A percentile compares a stretch with the other conserved stretches of the same genome.
phyloP scores from a whole-genome alignment of 2,797 vertebrate genomes.

The Sebastolobus altivelis region DNA sequence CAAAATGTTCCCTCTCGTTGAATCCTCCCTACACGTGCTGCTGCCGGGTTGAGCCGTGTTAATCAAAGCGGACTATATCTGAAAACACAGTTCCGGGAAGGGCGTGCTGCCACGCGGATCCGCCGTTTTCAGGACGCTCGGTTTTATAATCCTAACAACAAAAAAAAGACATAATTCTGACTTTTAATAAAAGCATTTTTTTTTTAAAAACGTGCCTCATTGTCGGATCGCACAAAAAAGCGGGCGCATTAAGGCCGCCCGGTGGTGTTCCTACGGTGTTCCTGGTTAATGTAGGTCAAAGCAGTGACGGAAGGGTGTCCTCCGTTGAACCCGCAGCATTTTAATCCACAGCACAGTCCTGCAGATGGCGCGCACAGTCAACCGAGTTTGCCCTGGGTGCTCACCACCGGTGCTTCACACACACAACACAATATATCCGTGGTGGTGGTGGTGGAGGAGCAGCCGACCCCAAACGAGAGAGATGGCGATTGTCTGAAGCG shows the following conservation, averaged over 20 bases:
- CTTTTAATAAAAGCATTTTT: slow-evolving; percentile 27
- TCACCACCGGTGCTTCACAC: slow-evolving; percentile 51
- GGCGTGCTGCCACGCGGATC: slow-evolving; percentile 15
- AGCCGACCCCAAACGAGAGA: slow-evolving; percentile 40
- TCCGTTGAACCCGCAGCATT: slow-evolving; percentile 80
- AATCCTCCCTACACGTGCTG: slow-evolving; percentile 61
- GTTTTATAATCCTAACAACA: neutral
- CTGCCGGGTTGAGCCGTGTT: slow-evolving; percentile 45
- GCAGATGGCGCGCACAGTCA: slow-evolving; percentile 81
- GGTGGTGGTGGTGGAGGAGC: slow-evolving; percentile 3
- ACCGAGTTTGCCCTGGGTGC: slow-evolving; percentile 52
- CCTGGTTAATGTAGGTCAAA: slow-evolving; percentile 83
- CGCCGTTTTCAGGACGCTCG: neutral
- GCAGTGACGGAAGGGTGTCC: slow-evolving; percentile 83
- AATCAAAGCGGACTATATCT: slow-evolving; percentile 39
- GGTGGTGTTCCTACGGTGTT: slow-evolving; percentile 58
- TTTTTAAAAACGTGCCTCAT: neutral
- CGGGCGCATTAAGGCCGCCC: slow-evolving; percentile 56
- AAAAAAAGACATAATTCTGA: slow-evolving; percentile 3
- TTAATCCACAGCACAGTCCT: slow-evolving; percentile 70
- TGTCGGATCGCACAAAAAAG: slow-evolving; percentile 5
- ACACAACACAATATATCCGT: slow-evolving; percentile 44
- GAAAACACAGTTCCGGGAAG: slow-evolving; percentile 41
- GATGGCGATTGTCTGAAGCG: slow-evolving; percentile 72
- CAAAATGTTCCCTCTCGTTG: slow-evolving; percentile 52